phyloP scores from a whole-genome alignment of 2,797 vertebrate species.

The Monodelphis domestica region DNA sequence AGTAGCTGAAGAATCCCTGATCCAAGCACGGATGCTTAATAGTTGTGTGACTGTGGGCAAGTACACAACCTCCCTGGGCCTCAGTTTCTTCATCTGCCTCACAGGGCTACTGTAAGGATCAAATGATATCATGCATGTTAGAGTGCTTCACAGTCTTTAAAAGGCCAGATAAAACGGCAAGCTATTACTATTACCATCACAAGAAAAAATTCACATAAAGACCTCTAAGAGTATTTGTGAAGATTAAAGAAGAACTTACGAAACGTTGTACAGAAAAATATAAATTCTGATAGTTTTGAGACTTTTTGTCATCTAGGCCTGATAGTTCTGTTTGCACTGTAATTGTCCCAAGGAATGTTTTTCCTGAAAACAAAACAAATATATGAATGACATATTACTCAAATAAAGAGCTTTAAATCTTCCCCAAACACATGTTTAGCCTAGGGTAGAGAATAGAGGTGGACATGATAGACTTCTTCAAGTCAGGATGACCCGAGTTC shows the following conservation, averaged over 20 bases:
- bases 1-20: neutral
- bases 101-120: neutral
- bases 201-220: neutral
- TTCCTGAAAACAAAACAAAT: conserved; percentile 79
- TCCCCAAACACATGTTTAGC: neutral
- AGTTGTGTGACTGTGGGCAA: neutral
- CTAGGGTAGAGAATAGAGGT: neutral
- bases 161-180: neutral
- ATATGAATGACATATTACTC: neutral
- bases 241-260: conserved; percentile 78
- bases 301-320: fast-evolving
- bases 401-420: neutral
- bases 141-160: neutral
- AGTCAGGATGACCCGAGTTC: too few relatives aligned
- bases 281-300: fast-evolving
- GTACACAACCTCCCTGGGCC: neutral
- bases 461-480: neutral
- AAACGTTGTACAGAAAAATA: fast-evolving
- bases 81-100: neutral
- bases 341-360: conserved; percentile 57
- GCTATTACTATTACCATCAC: neutral
- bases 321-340: fast-evolving
- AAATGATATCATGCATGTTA: neutral
- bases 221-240: neutral
- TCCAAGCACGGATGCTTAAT: neutral